Percentiles rank a stretch among this genome's conserved stretches.
Conservation (phyloP, 2,113 vertebrate genomes). For the Dinomys branickii region DNA sequence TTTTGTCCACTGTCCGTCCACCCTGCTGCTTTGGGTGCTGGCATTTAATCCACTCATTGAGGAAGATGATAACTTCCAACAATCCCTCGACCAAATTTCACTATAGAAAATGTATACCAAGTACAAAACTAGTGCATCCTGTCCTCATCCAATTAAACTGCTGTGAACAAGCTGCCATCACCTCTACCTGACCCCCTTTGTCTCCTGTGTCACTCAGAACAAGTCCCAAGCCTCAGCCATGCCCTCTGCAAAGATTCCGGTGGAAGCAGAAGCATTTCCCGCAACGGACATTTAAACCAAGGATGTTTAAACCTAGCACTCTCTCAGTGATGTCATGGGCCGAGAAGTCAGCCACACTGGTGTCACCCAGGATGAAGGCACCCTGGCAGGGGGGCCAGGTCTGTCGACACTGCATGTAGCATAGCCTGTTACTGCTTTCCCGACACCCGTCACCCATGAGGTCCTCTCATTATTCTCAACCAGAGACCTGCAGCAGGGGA, state of each 20-base stretch:
- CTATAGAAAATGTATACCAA: not conserved
- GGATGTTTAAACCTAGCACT: not conserved
- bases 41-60: not conserved
- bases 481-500: not conserved
- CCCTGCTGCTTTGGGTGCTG: not conserved
- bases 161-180: not conserved
- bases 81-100: not conserved
- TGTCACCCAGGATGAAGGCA: not conserved
- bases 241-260: not conserved
- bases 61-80: not conserved
- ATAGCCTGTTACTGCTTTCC: not conserved
- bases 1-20: not conserved
- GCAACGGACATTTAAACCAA: not conserved
- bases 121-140: not conserved
- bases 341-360: not conserved
- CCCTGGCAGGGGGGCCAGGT: not conserved
- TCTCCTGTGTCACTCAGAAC: not conserved
- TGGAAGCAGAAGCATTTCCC: constrained; percentile 6
- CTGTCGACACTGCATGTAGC: not conserved
- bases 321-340: not conserved
- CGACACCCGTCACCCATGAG: no score
- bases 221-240: not conserved
- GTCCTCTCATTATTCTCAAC: not conserved
- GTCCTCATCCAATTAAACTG: not conserved
- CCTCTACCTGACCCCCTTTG: not conserved